These are phyloP conservation scores for Mythimna loreyi DNA, from an alignment of 2,888 invertebrate genomes.

Conservation along the genomic window DNA sequence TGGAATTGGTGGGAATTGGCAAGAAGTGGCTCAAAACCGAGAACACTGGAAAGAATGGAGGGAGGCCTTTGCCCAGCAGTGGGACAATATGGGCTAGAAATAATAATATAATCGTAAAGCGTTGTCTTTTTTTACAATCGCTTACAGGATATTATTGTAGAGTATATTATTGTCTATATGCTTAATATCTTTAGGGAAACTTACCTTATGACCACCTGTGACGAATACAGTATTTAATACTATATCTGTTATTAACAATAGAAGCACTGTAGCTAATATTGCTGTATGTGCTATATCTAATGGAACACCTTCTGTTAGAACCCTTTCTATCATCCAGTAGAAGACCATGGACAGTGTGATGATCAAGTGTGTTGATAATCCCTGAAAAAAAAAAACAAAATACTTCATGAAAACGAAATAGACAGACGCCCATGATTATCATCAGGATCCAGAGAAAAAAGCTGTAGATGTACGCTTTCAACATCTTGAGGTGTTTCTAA, in stretches of 20 bases:
- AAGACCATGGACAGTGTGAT: not conserved
- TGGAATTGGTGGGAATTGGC: too few species aligned
- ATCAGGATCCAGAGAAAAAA: slow-evolving; percentile 35
- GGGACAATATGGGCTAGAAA: too few species aligned
- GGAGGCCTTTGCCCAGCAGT: too few species aligned
- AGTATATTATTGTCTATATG: too few species aligned
- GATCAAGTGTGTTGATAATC: not conserved
- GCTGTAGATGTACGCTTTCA: slow-evolving; percentile 31
- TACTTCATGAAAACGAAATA: not conserved
- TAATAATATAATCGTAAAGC: too few species aligned
- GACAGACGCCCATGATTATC: slow-evolving; percentile 4
- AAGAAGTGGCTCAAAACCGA: too few species aligned
- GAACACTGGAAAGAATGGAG: too few species aligned
- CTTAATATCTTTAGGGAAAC: slow-evolving; percentile 1
- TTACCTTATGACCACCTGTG: slow-evolving; percentile 40
- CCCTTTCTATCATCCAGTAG: not conserved
- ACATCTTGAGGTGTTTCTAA: slow-evolving; percentile 29
- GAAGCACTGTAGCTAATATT: not conserved
- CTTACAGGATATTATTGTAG: too few species aligned
- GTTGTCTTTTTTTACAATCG: too few species aligned
- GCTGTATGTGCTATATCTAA: not conserved
- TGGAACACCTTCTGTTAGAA: not conserved
- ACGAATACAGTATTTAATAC: slow-evolving; percentile 31
- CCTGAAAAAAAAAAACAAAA: slow-evolving; percentile 21
- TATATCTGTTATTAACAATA: slow-evolving; percentile 15